These are phyloP conservation scores for Agriopis leucophaearia DNA, from an alignment of 2,888 invertebrate genomes.

Conservation along the genomic window DNA sequence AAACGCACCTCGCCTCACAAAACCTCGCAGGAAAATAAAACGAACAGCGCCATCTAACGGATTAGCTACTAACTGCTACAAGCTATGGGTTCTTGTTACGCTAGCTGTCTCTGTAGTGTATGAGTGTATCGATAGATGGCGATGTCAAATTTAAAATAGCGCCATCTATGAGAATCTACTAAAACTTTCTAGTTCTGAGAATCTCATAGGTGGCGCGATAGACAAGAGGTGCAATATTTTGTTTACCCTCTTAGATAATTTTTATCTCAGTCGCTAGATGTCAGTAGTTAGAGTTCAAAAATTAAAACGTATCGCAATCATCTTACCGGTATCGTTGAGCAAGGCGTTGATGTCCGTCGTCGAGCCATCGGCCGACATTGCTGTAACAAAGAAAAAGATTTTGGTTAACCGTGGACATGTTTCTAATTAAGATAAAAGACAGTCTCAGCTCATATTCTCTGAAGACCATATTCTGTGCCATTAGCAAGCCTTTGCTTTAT, in stretches of 20 bases:
- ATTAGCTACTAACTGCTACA: not conserved
- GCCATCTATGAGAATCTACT: conserved; percentile 23
- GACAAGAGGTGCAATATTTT: not conserved
- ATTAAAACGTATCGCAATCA: conserved; percentile 7
- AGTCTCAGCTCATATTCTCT: no score
- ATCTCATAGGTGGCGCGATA: no score
- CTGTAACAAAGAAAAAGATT: conserved; percentile 80
- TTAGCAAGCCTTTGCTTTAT: no score
- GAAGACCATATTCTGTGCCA: no score
- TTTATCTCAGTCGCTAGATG: conserved; percentile 12
- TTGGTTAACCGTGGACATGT: not conserved
- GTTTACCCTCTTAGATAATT: not conserved
- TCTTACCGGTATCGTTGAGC: conserved; percentile 88
- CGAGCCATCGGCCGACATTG: conserved; percentile 88
- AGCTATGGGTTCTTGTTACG: not conserved
- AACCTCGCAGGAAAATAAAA: not conserved
- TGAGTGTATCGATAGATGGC: not conserved
- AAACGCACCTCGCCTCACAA: not conserved
- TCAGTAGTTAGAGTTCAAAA: not conserved
- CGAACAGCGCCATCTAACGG: conserved; percentile 47
- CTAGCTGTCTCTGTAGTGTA: not conserved
- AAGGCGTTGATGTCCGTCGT: conserved; percentile 88
- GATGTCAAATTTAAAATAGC: not conserved
- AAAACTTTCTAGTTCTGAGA: not conserved
- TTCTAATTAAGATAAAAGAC: no score